Evolutionary conservation across 1,140 invertebrate genomes (phyloP).

Genomic region (Drosophila rufa): DNA sequence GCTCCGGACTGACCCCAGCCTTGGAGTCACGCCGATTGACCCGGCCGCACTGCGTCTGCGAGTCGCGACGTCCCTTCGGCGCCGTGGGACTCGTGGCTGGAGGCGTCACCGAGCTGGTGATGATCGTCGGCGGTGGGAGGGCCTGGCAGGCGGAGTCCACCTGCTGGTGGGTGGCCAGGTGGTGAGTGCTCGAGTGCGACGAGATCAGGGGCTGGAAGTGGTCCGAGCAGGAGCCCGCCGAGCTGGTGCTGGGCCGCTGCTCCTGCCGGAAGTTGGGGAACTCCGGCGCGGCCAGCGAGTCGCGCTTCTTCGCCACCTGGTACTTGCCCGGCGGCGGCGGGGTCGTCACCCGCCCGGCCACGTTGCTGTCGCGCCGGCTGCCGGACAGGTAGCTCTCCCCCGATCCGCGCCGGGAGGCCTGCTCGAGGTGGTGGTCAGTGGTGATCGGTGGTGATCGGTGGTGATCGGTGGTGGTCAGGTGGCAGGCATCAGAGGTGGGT

Average conservation of each 20-base stretch:
- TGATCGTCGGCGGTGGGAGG: conserved; percentile 91
- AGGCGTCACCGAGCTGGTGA: conserved; percentile 92
- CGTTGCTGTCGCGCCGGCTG: conserved; percentile 88
- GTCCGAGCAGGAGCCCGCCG: conserved; percentile 89
- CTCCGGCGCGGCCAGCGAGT: conserved; percentile 87
- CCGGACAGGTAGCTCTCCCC: conserved; percentile 88
- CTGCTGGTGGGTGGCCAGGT: conserved; percentile 73
- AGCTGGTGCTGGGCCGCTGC: conserved; percentile 92
- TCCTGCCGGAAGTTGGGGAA: conserved; percentile 87
- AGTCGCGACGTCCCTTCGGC: conserved; percentile 90
- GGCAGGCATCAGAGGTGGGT: neutral
- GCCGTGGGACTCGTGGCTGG: conserved; percentile 90
- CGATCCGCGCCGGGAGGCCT: conserved; percentile 87
- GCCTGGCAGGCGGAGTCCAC: conserved; percentile 87
- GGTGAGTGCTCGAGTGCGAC: conserved; percentile 79
- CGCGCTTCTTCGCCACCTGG: conserved; percentile 88
- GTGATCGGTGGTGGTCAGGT: neutral
- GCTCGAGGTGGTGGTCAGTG: neutral
- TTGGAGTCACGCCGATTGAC: conserved; percentile 89
- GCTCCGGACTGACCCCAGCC: conserved; percentile 88
- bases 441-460: neutral
- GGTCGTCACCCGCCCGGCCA: conserved; percentile 85
- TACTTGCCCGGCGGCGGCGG: conserved; percentile 87
- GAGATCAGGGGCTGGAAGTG: conserved; percentile 70
- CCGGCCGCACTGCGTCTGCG: conserved; percentile 92